Evolutionary conservation across 2,888 invertebrate species (phyloP).

Genomic region (Volucella inanis): DNA sequence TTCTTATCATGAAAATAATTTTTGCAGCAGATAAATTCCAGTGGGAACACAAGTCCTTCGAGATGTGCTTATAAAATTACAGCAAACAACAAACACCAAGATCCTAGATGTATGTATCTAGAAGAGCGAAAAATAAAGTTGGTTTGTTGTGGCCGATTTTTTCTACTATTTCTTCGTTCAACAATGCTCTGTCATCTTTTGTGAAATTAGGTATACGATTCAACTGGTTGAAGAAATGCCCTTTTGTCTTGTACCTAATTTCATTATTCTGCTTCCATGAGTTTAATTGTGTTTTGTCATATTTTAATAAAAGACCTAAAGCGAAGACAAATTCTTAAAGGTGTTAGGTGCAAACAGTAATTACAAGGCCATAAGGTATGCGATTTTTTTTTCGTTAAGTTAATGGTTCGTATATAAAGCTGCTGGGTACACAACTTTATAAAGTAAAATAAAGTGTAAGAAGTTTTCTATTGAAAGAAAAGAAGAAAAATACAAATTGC

Average conservation of each 20-base stretch:
- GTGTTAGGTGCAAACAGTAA: conserved; percentile 59
- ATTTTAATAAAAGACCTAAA: conserved; percentile 26
- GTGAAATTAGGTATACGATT: conserved; percentile 59
- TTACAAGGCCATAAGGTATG: conserved; percentile 39
- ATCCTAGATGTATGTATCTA: neutral
- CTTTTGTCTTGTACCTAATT: conserved; percentile 63
- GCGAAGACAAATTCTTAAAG: conserved; percentile 27
- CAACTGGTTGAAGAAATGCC: conserved; percentile 65
- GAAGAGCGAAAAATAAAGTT: conserved; percentile 43
- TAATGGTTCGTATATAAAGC: conserved; percentile 15
- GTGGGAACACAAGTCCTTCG: conserved; percentile 57
- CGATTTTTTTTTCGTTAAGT: conserved; percentile 23
- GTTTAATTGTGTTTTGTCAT: conserved; percentile 59
- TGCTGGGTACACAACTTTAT: too few species aligned
- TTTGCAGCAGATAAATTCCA: conserved; percentile 63
- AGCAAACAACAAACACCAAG: conserved; percentile 58
- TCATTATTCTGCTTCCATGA: conserved; percentile 61
- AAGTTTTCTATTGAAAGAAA: too few species aligned
- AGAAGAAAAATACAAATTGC: too few species aligned
- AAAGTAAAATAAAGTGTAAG: too few species aligned
- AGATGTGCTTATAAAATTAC: conserved; percentile 67
- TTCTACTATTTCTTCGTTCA: conserved; percentile 1
- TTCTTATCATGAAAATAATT: conserved; percentile 51
- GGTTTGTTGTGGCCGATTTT: conserved; percentile 40
- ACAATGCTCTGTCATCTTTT: conserved; percentile 42